Base-by-base conservation (phyloP, 2,797 vertebrate genomes). In the Coregonus ussuriensis region DNA sequence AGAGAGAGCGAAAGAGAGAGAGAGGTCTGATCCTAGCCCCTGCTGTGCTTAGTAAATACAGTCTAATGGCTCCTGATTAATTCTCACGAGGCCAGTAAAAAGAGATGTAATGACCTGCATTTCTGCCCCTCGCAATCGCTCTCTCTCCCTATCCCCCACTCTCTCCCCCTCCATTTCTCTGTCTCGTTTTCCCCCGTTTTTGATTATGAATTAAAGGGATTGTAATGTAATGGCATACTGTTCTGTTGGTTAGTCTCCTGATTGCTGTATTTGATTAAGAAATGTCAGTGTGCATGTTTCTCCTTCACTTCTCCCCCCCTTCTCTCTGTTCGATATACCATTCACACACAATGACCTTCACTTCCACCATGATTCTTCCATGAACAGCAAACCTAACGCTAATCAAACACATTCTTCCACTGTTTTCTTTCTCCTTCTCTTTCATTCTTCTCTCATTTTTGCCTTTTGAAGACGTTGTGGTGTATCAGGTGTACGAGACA, bases 211-310 rank as follows among this genome's bases (percentile, higher is more conserved):
- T 97, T 96, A 94, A 97, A 96, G 94, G 95, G 96, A 97, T 97
- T 97, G 95, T 96, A 97, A 62, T 62, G 56, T 62, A 95, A 98
- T 97, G 96, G 96, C 95, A 93, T 95, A 94, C 91, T 92, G 93
- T 96, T 94, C 91, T 92, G 93, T 96, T 94, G 96, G 95, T 97
- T 96, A 96, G 96, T 95, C 93, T 95, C 95, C 95, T 98, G 97
- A 99, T 99, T 99, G 97, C 96, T 94, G 96, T 96, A 93, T 99
- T 98, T 99, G 97, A 99, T 99, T 99, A 98, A 96, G 96, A 97
- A 95, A 96, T 97, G 97, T 97, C 96, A 97, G 94, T 92, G 95
- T 95, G 95, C 95, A 94, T 97, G 96, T 97, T 96, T 95, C 81
- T 79, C 84, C 86, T 87, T 81, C 78, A 81, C 82, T 83, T 84